These are phyloP conservation scores for Pachyramphus minor DNA, from an alignment of 2,113 vertebrate genomes.

Conservation along the genomic window DNA sequence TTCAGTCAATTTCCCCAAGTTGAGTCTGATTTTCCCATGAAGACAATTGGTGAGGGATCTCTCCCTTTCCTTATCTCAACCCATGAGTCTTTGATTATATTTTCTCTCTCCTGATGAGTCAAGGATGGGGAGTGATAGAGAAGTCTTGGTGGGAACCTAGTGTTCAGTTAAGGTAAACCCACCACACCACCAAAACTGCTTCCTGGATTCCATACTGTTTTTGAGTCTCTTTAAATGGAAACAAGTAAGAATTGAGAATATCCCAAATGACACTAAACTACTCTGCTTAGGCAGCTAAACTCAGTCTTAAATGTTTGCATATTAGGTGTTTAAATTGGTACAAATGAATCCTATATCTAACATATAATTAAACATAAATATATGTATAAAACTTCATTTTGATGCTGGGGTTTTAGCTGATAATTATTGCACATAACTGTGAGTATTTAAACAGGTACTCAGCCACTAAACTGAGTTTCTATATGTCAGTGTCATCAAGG, in stretches of 20 bases:
- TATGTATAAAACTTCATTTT: neutral
- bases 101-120: neutral
- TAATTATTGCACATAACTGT: neutral
- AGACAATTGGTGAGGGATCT: neutral
- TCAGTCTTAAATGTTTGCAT: neutral
- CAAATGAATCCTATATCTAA: neutral
- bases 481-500: neutral
- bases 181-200: neutral
- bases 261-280: neutral
- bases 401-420: neutral
- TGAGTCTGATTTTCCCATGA: neutral
- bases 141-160: neutral
- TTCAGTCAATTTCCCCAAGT: neutral
- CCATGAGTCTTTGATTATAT: neutral
- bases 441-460: neutral
- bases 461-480: neutral
- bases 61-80: neutral
- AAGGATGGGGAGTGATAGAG: neutral
- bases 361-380: neutral
- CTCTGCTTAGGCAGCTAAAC: neutral
- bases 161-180: neutral
- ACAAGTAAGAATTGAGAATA: neutral
- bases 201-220: neutral
- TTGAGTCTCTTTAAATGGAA: neutral
- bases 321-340: neutral